These are phyloP conservation scores for Littorina saxatilis DNA, from an alignment of 1,140 invertebrate genomes.

Conservation along the genomic window DNA sequence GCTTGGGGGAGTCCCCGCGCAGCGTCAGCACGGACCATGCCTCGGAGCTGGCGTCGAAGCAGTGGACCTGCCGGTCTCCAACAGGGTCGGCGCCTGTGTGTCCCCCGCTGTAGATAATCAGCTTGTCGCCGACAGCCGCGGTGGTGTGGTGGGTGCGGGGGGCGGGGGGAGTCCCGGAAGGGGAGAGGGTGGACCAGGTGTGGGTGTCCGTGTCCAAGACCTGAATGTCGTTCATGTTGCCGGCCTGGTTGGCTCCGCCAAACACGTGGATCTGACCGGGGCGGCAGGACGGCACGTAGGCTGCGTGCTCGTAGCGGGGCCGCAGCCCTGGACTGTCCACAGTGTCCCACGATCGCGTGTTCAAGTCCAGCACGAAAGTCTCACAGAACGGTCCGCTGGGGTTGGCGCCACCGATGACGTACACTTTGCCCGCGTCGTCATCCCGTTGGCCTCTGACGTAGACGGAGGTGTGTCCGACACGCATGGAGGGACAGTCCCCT, in stretches of 20 bases:
- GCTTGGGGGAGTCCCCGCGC: conserved; percentile 70
- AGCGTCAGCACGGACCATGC: conserved; percentile 67
- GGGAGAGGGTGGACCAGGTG: conserved; percentile 61
- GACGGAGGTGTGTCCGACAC: conserved; percentile 73
- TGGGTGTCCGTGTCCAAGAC: conserved; percentile 64
- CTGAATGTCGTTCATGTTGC: conserved; percentile 75
- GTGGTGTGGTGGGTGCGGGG: conserved; percentile 72
- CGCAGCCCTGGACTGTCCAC: conserved; percentile 66
- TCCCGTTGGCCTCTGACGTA: conserved; percentile 57
- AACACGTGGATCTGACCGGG: conserved; percentile 73
- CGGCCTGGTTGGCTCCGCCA: conserved; percentile 73
- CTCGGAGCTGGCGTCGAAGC: conserved; percentile 62
- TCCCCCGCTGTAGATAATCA: conserved; percentile 75
- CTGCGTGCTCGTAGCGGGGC: conserved; percentile 72
- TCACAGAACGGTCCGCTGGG: conserved; percentile 73
- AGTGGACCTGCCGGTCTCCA: conserved; percentile 71
- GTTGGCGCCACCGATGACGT: conserved; percentile 75
- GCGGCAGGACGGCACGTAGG: conserved; percentile 64
- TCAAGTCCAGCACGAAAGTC: conserved; percentile 71
- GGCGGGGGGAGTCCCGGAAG: conserved; percentile 55
- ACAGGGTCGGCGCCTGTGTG: conserved; percentile 72
- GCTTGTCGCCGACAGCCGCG: conserved; percentile 64
- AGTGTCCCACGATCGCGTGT: conserved; percentile 70
- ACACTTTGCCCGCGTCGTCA: conserved; percentile 68
- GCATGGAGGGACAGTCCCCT: conserved; percentile 71